Percentiles rank a stretch among this genome's conserved stretches.
Evolutionary conservation across 2,888 invertebrate genomes (phyloP).

Genomic region (Aleiodes testaceus): DNA sequence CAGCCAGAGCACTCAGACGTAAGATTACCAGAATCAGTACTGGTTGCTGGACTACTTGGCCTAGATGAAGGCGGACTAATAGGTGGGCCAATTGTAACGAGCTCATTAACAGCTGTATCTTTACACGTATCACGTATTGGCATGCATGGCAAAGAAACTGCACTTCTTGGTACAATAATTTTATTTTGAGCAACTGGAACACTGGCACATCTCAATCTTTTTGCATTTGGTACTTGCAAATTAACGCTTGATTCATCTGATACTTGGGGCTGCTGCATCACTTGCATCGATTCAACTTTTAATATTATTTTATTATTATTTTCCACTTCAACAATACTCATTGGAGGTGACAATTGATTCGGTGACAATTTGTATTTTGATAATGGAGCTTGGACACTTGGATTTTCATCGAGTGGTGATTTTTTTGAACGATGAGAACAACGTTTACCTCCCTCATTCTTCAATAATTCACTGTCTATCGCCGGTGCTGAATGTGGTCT

Average conservation of each 20-base stretch:
- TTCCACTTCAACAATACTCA: slow-evolving; percentile 62
- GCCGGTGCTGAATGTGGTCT: slow-evolving; percentile 67
- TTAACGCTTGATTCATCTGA: slow-evolving; percentile 59
- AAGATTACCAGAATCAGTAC: slow-evolving; percentile 78
- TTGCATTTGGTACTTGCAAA: slow-evolving; percentile 56
- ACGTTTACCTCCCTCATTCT: slow-evolving; percentile 45
- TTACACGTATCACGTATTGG: slow-evolving; percentile 67
- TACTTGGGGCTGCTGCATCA: slow-evolving; percentile 59
- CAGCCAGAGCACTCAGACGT: slow-evolving; percentile 90
- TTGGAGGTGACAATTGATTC: slow-evolving; percentile 29
- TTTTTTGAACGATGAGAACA: slow-evolving; percentile 59
- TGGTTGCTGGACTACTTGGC: slow-evolving; percentile 72
- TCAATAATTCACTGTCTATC: slow-evolving; percentile 56
- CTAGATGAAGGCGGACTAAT: slow-evolving; percentile 67
- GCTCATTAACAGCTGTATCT: slow-evolving; percentile 64
- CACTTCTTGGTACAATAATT: slow-evolving; percentile 67
- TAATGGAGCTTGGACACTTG: slow-evolving; percentile 53
- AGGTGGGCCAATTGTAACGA: slow-evolving; percentile 60
- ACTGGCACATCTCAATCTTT: slow-evolving; percentile 69
- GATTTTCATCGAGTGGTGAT: slow-evolving; percentile 59
- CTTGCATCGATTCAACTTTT: slow-evolving; percentile 59
- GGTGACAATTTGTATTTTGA: slow-evolving; percentile 53
- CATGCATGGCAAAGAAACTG: slow-evolving; percentile 71
- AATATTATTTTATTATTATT: slow-evolving; percentile 63
- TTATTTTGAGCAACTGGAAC: slow-evolving; percentile 70